A percentile compares a stretch with the other conserved stretches of the same genome.
phyloP scores from a whole-genome alignment of 53 echinoderm and acorn worm genomes.

The Temnopleurus reevesii region DNA sequence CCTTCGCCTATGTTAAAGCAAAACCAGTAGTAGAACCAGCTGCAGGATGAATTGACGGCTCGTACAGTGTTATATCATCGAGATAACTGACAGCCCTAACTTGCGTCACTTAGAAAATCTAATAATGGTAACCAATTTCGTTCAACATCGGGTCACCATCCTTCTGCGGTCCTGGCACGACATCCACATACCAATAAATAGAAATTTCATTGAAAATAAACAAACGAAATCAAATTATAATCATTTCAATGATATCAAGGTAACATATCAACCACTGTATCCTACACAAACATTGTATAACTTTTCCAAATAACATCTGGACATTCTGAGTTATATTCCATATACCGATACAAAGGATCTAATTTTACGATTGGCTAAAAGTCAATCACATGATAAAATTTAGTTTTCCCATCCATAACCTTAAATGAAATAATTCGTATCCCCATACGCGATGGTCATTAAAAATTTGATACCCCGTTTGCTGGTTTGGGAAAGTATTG shows the following conservation, averaged over 20 bases:
- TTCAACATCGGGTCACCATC: not conserved
- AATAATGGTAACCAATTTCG: not conserved
- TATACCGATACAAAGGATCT: no score
- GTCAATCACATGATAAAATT: no score
- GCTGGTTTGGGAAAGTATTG: no score
- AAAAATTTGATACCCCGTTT: no score
- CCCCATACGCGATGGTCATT: no score
- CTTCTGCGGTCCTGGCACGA: not conserved
- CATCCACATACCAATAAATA: not conserved
- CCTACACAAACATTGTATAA: no score
- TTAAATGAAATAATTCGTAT: no score
- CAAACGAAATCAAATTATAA: not conserved
- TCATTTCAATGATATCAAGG: not conserved
- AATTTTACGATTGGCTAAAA: no score
- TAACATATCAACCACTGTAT: no score
- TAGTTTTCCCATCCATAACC: no score
- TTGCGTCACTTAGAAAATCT: not conserved
- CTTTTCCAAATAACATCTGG: no score
- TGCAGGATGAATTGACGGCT: conserved; percentile 26
- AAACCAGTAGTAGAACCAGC: not conserved
- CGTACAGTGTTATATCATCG: conserved; percentile 1
- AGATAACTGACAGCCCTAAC: not conserved
- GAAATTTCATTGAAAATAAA: not conserved
- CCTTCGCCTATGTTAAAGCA: not conserved
- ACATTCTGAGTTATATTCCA: no score